These are phyloP conservation scores for Lagenorhynchus albirostris DNA, from an alignment of 2,113 vertebrate genomes.

Conservation along the genomic window DNA sequence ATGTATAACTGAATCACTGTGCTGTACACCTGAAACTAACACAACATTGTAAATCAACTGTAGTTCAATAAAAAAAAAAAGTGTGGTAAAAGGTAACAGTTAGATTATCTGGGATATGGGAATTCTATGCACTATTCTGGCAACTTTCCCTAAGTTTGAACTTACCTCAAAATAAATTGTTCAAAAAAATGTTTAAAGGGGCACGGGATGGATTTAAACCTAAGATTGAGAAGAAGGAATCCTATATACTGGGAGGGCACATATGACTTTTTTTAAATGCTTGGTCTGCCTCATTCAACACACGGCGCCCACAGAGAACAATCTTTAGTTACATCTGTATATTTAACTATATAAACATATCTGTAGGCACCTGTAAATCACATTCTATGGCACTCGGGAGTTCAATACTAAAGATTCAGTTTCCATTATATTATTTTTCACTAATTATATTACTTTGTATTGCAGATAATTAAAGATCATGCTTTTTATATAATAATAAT, in stretches of 20 bases:
- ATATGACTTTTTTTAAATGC: neutral
- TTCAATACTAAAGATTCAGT: neutral
- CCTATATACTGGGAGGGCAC: neutral
- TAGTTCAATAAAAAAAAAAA: neutral
- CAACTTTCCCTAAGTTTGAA: neutral
- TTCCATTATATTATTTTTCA: slow-evolving; percentile 6
- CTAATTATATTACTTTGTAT: neutral
- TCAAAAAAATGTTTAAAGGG: neutral
- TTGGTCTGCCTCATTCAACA: neutral
- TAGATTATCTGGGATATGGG: neutral
- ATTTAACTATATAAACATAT: neutral
- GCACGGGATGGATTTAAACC: neutral
- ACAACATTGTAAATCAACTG: neutral
- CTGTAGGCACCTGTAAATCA: neutral
- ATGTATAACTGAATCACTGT: neutral
- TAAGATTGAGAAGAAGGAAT: neutral
- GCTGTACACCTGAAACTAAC: neutral
- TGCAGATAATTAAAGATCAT: neutral
- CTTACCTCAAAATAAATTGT: neutral
- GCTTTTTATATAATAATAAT: neutral
- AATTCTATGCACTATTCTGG: neutral
- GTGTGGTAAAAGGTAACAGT: neutral
- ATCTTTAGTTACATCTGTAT: neutral
- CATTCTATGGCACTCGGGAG: neutral
- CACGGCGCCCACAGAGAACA: neutral